Evolutionary conservation across 53 echinoderm and acorn worm species (phyloP), one percentile per base, ranked within the genome.

Genomic region (Pentamera pediparva): DNA sequence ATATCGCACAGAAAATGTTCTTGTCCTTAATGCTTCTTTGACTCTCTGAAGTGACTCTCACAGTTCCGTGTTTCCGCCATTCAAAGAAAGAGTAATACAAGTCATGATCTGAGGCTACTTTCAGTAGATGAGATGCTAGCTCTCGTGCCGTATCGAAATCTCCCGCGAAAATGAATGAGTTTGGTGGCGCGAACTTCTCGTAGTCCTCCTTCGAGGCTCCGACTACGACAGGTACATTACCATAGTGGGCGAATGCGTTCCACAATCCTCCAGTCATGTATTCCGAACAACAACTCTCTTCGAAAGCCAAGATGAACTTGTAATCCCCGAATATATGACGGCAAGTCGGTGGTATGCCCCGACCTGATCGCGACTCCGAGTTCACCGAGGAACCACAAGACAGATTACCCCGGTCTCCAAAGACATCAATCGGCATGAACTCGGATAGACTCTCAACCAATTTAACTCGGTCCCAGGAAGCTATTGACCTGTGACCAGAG

Each of bases 221-320:
- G 7, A 65, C 65, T 4, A 65, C 65, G 35, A 65, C 65, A 19
- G 65, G 65, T 10, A 65, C 13, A 13, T 28, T 32, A 4, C 40
- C 17, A 26, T 65, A 39, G n/a, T 32, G 24, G 37, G 34, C 19
- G 37, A 65, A 65, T 8, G 27, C 65, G 3, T 65, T 65, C 65
- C 65, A 65, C 6, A 65, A 65, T 24, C 26, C 26, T 17, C 40
- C 40, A 19, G 65, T 35, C 3, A 65, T 20, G 8, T 35, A 22
- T 24, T 65, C 65, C 8, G 65, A 65, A 34, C 65, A 65, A 40
- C 65, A 65, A 24, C 65, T 36, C 12, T 65, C 65, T 40, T 65
- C 65, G 3, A 65, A 15, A 19, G 65, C 39, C 19, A 65, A 28
- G 39, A 65, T 40, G 27, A 65, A 65, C 39, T 22, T 65, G 28